Conservation (phyloP, 2,113 vertebrate species). For the Carollia perspicillata region DNA sequence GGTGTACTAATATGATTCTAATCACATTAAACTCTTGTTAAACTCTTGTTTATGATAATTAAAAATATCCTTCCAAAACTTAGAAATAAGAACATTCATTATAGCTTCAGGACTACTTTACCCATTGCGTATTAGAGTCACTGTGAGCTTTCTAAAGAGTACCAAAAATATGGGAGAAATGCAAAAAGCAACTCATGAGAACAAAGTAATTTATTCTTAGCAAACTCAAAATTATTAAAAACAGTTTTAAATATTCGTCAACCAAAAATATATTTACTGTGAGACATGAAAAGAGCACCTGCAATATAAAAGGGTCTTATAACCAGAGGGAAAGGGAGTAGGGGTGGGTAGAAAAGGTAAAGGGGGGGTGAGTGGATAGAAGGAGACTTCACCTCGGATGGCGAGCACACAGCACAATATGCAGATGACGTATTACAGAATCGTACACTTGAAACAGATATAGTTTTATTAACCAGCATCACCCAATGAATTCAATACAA, state of each 20-base stretch:
- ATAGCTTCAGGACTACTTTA: neutral
- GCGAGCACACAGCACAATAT: neutral
- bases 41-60: neutral
- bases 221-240: neutral
- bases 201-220: conserved; percentile 1
- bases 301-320: neutral
- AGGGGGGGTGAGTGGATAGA: neutral
- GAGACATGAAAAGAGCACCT: neutral
- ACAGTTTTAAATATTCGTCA: neutral
- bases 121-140: neutral
- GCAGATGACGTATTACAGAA: neutral
- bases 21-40: neutral
- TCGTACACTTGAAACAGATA: neutral
- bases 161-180: neutral
- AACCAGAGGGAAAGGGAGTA: neutral
- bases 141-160: neutral
- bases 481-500: neutral
- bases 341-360: neutral
- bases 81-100: neutral
- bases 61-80: neutral
- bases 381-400: neutral
- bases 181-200: neutral
- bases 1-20: neutral
- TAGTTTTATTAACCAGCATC: neutral
- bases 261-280: neutral